Conservation (phyloP, 2,797 vertebrate species). For the Leucoraja ocellata region DNA sequence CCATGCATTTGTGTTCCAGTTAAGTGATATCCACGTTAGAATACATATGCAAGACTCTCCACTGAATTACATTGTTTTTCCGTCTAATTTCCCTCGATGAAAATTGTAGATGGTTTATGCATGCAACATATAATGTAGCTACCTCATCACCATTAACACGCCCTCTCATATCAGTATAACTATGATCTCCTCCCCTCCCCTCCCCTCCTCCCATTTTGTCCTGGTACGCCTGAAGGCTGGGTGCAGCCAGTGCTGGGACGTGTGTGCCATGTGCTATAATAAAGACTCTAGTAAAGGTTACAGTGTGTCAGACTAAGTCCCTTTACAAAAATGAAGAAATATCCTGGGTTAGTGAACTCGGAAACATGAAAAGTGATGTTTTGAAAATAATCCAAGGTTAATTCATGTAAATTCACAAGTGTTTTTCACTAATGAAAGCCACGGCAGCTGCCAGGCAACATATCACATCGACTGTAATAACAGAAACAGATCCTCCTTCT, state of each 20-base stretch:
- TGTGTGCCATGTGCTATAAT: too few relatives aligned
- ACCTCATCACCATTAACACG: too few relatives aligned
- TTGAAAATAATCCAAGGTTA: slow-evolving; percentile 12
- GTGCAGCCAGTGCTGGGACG: too few relatives aligned
- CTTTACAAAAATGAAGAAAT: not conserved
- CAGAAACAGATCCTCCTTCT: not conserved
- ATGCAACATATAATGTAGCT: too few relatives aligned
- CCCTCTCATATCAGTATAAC: too few relatives aligned
- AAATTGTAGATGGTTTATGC: too few relatives aligned
- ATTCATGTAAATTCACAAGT: slow-evolving; percentile 17
- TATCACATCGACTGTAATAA: not conserved
- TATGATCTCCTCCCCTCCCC: too few relatives aligned
- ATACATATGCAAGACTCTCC: not conserved
- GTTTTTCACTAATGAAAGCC: slow-evolving; percentile 3
- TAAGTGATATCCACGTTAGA: not conserved
- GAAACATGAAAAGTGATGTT: not conserved
- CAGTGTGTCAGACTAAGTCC: too few relatives aligned
- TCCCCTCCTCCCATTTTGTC: too few relatives aligned
- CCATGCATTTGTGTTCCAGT: not conserved
- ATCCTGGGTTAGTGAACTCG: not conserved
- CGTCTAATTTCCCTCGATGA: not conserved
- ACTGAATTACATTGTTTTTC: not conserved
- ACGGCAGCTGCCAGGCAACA: slow-evolving; percentile 17
- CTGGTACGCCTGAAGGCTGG: too few relatives aligned
- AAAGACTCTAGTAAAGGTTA: too few relatives aligned